Evolutionary conservation across 2,113 vertebrate genomes (phyloP).

Genomic region (Ailuropoda melanoleuca): DNA sequence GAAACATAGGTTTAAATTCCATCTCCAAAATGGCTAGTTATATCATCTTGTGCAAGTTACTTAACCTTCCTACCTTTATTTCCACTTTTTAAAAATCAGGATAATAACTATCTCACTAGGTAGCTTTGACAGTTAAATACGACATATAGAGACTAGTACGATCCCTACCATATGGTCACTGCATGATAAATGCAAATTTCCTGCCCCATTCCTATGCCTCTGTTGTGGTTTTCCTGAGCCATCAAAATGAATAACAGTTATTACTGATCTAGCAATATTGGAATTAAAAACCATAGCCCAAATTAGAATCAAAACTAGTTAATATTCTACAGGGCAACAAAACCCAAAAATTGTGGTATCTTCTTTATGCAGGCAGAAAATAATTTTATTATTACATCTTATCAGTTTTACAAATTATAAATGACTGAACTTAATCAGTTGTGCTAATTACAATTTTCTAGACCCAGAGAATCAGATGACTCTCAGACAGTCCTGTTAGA

Average conservation of each 20-base stretch:
- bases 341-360: not conserved
- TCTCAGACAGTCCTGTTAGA: not conserved
- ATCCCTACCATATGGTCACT: not conserved
- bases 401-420: not conserved
- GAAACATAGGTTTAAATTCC: not conserved
- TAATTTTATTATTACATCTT: not conserved
- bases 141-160: not conserved
- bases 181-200: not conserved
- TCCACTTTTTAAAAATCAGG: not conserved
- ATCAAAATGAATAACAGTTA: not conserved
- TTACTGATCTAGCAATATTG: not conserved
- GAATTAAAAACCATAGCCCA: not conserved
- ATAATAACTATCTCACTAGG: not conserved
- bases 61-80: not conserved
- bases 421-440: not conserved
- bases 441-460: not conserved
- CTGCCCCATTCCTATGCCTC: not conserved
- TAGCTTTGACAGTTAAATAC: constrained; percentile 3
- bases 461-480: not conserved
- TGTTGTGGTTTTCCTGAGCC: not conserved
- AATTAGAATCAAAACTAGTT: constrained; percentile 28
- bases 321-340: not conserved
- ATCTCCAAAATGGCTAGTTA: not conserved
- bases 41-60: not conserved
- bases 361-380: constrained; percentile 15